phyloP scores from a whole-genome alignment of 2,797 vertebrate species.

The Okamejei kenojei region DNA sequence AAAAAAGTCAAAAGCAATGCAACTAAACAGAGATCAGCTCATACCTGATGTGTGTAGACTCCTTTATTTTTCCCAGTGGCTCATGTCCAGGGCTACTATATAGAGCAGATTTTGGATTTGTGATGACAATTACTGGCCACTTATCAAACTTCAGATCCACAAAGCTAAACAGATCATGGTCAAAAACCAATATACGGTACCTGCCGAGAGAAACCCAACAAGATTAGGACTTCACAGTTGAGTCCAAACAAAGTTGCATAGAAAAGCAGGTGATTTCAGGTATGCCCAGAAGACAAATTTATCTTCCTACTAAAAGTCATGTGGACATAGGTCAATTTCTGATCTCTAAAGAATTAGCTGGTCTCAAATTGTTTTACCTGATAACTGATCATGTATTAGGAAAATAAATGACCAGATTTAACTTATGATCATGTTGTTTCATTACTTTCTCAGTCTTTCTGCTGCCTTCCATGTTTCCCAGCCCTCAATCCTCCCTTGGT shows the following conservation, averaged over 20 bases:
- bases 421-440: background rate
- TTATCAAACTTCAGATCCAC: conserved; percentile 76
- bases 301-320: background rate
- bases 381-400: background rate
- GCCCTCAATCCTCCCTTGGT: background rate
- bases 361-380: background rate
- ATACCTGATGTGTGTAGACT: conserved; percentile 91
- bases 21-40: background rate
- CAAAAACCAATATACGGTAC: conserved; percentile 83
- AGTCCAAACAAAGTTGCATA: background rate
- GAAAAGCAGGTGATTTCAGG: background rate
- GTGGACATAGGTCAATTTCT: background rate
- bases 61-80: conserved; percentile 69
- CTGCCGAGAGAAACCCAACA: conserved; percentile 54
- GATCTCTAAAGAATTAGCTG: background rate
- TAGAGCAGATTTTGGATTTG: conserved; percentile 87
- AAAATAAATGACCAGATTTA: background rate
- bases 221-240: background rate
- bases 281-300: background rate
- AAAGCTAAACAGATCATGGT: conserved; percentile 92
- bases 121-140: conserved; percentile 89
- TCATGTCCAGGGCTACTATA: conserved; percentile 78
- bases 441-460: background rate
- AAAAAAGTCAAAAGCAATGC: background rate
- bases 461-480: background rate